Percentiles rank a stretch among this genome's conserved stretches.
These are phyloP conservation scores for Lindbergichthys nudifrons DNA, from an alignment of 2,797 vertebrate genomes.

Conservation along the genomic window DNA sequence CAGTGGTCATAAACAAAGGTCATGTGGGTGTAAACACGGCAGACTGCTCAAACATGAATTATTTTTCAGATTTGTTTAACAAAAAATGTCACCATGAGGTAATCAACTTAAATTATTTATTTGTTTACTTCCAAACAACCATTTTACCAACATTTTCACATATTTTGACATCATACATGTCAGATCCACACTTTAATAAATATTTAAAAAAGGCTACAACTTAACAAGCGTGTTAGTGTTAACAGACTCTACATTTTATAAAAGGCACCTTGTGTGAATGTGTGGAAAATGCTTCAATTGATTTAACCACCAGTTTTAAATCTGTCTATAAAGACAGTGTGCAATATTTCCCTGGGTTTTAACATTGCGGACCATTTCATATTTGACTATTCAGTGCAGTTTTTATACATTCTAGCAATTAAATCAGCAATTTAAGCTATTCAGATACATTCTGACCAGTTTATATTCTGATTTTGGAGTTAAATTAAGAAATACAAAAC, in stretches of 20 bases:
- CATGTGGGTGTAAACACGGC: conserved; percentile 43
- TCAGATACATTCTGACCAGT: conserved; percentile 21
- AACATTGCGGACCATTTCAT: neutral
- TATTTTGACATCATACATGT: conserved; percentile 39
- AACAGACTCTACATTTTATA: conserved; percentile 25
- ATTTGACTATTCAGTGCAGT: neutral
- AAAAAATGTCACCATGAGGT: conserved; percentile 8
- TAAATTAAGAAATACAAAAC: neutral
- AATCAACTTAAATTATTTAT: conserved; percentile 35
- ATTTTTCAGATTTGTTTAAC: neutral
- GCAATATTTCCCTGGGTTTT: conserved; percentile 8
- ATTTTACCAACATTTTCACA: conserved; percentile 17
- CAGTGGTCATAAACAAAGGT: conserved; percentile 51
- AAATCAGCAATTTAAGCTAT: conserved; percentile 29
- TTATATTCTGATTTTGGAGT: conserved; percentile 28
- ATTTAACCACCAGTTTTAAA: conserved; percentile 16
- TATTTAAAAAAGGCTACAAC: conserved; percentile 52
- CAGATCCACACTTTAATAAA: conserved; percentile 67
- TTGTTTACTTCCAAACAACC: conserved; percentile 39
- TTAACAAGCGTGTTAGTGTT: conserved; percentile 69
- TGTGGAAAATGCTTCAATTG: conserved; percentile 1
- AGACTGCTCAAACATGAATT: conserved; percentile 16
- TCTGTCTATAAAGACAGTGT: conserved; percentile 21
- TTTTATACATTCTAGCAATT: conserved; percentile 2
- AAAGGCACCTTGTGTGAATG: conserved; percentile 29